Conservation (phyloP, 2,888 invertebrate species). For the Petrolisthes cinctipes region DNA sequence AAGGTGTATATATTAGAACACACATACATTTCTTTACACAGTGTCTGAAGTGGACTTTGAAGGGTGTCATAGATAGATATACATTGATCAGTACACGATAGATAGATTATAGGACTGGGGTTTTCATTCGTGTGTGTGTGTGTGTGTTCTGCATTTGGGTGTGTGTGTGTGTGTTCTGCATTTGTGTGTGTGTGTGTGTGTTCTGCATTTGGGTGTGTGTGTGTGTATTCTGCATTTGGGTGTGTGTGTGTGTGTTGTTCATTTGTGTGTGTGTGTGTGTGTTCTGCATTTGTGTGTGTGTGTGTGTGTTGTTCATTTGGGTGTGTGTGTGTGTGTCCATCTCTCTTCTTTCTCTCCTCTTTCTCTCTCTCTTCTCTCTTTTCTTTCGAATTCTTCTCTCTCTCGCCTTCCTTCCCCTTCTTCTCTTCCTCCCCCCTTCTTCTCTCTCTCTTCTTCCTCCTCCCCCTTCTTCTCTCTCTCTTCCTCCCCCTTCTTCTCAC, state of each 20-base stretch:
- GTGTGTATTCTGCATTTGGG: too few species aligned
- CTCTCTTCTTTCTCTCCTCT: not conserved
- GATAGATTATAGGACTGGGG: too few species aligned
- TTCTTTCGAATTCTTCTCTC: not conserved
- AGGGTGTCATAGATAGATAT: not conserved
- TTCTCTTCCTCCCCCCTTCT: not conserved
- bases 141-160: too few species aligned
- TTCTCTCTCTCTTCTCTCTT: not conserved
- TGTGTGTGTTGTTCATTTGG: too few species aligned
- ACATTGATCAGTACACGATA: not conserved
- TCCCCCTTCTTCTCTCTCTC: not conserved
- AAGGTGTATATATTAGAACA: too few species aligned
- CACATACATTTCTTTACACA: not conserved
- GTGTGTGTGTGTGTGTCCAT: not conserved
- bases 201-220: too few species aligned
- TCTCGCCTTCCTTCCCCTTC: not conserved
- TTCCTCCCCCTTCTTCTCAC: not conserved
- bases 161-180: too few species aligned
- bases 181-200: too few species aligned
- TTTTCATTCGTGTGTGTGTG: not conserved
- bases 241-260: too few species aligned
- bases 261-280: too few species aligned
- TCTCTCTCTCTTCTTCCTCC: not conserved
- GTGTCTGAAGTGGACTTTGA: not conserved
- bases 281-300: too few species aligned